Conservation (phyloP, 2,888 invertebrate species). For the Octodonta nipae region DNA sequence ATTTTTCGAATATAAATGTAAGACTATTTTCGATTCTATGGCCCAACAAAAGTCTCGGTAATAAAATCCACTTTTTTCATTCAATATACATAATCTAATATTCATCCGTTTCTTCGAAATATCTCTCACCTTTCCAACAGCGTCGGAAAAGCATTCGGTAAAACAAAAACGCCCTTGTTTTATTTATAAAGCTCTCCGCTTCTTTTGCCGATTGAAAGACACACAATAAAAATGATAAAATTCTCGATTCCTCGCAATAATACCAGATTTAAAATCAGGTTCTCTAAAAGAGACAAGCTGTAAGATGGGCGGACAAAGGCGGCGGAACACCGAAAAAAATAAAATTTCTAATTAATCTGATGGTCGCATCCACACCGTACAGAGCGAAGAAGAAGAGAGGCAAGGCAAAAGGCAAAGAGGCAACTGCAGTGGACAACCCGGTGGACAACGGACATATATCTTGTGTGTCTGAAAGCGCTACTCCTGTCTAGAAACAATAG, state of each 20-base stretch:
- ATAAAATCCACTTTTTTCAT: background rate
- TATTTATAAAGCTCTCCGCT: conserved; percentile 1
- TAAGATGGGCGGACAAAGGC: conserved; percentile 15
- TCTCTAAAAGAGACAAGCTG: conserved; percentile 8
- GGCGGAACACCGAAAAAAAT: conserved; percentile 20
- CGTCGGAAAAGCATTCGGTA: too few species aligned
- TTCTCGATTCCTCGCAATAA: conserved; percentile 8
- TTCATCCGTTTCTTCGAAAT: conserved; percentile 1
- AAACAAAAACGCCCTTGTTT: conserved; percentile 3
- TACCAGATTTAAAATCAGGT: conserved; percentile 13
- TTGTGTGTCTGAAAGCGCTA: conserved; percentile 29
- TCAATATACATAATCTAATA: conserved; percentile 2
- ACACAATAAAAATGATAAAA: conserved; percentile 10
- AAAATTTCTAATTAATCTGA: conserved; percentile 26
- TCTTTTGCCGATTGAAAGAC: conserved; percentile 1
- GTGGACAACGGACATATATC: conserved; percentile 31
- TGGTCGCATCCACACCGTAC: conserved; percentile 19
- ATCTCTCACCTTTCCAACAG: conserved; percentile 2
- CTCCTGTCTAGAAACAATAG: conserved; percentile 35
- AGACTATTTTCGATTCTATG: too few species aligned
- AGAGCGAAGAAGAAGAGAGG: too few species aligned
- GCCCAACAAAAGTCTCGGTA: too few species aligned
- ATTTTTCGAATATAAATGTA: too few species aligned
- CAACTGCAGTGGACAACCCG: conserved; percentile 16
- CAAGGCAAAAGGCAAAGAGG: conserved; percentile 1